Evolutionary conservation across 2,797 vertebrate genomes (phyloP).

Genomic region (Lateolabrax maculatus): DNA sequence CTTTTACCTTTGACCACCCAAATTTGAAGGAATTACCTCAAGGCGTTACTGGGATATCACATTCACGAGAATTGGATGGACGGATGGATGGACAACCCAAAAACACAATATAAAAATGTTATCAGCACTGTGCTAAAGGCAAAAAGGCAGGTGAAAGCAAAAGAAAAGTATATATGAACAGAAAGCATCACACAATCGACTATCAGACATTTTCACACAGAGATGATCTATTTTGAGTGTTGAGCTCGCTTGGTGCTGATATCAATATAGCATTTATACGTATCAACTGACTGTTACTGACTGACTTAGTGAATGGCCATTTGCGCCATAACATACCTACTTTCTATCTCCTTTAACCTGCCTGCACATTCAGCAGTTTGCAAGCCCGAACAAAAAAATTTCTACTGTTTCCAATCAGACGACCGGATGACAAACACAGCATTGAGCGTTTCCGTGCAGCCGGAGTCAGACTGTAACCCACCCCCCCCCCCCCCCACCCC

Average conservation of each 20-base stretch:
- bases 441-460: conserved; percentile 11
- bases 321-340: not conserved
- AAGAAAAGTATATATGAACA: not conserved
- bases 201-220: too few species aligned
- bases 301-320: not conserved
- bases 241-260: too few species aligned
- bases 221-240: too few species aligned
- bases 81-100: too few species aligned
- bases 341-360: not conserved
- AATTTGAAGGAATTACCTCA: too few species aligned
- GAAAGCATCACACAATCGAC: not conserved
- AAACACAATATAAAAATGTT: too few species aligned
- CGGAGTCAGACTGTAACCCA: conserved; percentile 14
- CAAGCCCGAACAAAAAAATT: not conserved
- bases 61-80: too few species aligned
- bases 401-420: not conserved
- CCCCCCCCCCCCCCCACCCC: not conserved
- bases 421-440: conserved; percentile 2
- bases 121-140: not conserved
- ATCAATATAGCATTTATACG: too few species aligned
- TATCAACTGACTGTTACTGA: too few species aligned
- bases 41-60: too few species aligned
- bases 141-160: not conserved
- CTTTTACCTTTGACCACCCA: too few species aligned
- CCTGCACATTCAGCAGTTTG: not conserved